These are phyloP conservation scores for Notospermus geniculatus DNA, from an alignment of 1,140 invertebrate genomes.

Conservation along the genomic window DNA sequence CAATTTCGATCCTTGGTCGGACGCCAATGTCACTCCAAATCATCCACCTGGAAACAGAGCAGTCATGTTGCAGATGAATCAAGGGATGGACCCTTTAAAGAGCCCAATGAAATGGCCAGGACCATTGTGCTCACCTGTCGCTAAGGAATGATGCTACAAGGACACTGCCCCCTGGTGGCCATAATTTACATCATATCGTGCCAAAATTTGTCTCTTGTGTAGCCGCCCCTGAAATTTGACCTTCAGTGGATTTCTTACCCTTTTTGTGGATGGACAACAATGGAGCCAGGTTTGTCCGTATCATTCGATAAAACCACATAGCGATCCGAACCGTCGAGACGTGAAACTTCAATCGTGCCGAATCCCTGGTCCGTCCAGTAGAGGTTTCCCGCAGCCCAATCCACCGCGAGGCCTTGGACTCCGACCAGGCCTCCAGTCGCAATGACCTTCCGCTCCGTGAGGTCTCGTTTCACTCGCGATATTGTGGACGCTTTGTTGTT, in stretches of 20 bases:
- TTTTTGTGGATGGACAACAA: constrained; percentile 94
- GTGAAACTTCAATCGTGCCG: constrained; percentile 49
- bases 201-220: too few relatives aligned
- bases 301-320: constrained; percentile 90
- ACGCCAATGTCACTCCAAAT: constrained; percentile 93
- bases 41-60: too few relatives aligned
- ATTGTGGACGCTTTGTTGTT: constrained; percentile 74
- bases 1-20: constrained; percentile 89
- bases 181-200: too few relatives aligned
- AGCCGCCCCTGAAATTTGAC: too few relatives aligned
- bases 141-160: too few relatives aligned
- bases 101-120: too few relatives aligned
- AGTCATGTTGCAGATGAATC: too few relatives aligned
- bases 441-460: constrained; percentile 66
- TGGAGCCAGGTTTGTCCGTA: constrained; percentile 90
- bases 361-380: constrained; percentile 88
- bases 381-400: constrained; percentile 71
- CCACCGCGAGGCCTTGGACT: constrained; percentile 63
- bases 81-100: too few relatives aligned
- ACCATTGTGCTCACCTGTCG: too few relatives aligned
- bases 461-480: constrained; percentile 74
- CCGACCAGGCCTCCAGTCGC: constrained; percentile 59
- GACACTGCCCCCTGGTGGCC: too few relatives aligned
- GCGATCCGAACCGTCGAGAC: constrained; percentile 76
- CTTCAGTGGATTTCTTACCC: too few relatives aligned